Percentiles rank a stretch among this genome's conserved stretches.
phyloP scores from a whole-genome alignment of 2,888 invertebrate species.

The Drosophila peninsularis region DNA sequence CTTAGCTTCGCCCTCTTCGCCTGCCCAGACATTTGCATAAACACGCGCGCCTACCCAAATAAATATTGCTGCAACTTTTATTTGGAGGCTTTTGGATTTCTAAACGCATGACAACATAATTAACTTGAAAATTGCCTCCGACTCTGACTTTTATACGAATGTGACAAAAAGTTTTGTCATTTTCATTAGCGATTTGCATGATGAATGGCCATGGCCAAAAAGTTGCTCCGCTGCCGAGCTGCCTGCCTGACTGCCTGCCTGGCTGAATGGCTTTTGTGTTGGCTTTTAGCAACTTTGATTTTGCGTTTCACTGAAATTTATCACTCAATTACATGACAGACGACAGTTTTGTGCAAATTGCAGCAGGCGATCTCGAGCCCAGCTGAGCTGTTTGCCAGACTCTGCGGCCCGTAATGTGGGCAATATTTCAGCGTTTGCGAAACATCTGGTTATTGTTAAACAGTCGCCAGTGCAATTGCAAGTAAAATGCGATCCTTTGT shows the following conservation, averaged over 20 bases:
- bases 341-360: constrained; percentile 51
- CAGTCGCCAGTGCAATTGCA: constrained; percentile 51
- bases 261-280: constrained; percentile 47
- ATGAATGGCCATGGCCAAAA: constrained; percentile 56
- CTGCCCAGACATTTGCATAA: constrained; percentile 30
- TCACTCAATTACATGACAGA: constrained; percentile 75
- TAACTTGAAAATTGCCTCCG: constrained; percentile 56
- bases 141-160: constrained; percentile 17
- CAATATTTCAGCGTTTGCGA: constrained; percentile 55
- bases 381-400: constrained; percentile 28
- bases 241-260: neutral
- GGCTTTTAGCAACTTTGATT: constrained; percentile 44
- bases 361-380: constrained; percentile 4
- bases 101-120: constrained; percentile 71
- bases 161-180: constrained; percentile 33
- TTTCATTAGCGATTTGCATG: constrained; percentile 39
- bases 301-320: constrained; percentile 63
- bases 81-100: constrained; percentile 31
- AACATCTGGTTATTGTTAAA: constrained; percentile 83
- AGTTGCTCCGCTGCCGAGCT: constrained; percentile 26
- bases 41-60: constrained; percentile 3
- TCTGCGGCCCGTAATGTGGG: constrained; percentile 28
- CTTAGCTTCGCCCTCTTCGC: neutral
- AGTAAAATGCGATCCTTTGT: constrained; percentile 77
- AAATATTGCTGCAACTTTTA: constrained; percentile 31